phyloP scores from a whole-genome alignment of 1,140 invertebrate genomes.

The Drosophila nigrodunni region DNA sequence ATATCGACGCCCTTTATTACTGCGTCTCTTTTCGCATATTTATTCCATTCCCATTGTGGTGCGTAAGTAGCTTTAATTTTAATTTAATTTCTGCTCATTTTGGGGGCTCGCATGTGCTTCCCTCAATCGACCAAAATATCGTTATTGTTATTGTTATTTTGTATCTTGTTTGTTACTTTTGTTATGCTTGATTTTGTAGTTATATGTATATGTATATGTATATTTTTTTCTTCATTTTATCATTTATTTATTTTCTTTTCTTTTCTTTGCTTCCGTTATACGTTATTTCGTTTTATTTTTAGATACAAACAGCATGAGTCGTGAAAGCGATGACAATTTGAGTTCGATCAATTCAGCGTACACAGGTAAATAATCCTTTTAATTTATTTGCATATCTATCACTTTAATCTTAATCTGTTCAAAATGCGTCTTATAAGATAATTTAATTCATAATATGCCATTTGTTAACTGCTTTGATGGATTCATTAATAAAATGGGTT shows the following conservation, averaged over 20 bases:
- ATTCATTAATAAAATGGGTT: constrained; percentile 30
- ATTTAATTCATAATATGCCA: constrained; percentile 41
- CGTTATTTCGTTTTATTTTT: constrained; percentile 67
- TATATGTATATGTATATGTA: not conserved
- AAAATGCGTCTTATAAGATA: constrained; percentile 59
- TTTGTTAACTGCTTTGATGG: constrained; percentile 34
- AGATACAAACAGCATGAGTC: constrained; percentile 84
- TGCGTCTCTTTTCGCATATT: not conserved
- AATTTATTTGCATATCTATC: constrained; percentile 45
- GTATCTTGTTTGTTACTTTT: constrained; percentile 37
- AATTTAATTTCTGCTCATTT: constrained; percentile 58
- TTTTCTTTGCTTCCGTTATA: constrained; percentile 56
- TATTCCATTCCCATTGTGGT: constrained; percentile 37
- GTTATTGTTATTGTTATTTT: constrained; percentile 34
- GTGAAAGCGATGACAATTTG: constrained; percentile 84
- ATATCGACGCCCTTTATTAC: constrained; percentile 35
- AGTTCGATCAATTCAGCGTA: constrained; percentile 84
- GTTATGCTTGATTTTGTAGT: constrained; percentile 47
- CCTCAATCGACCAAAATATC: not conserved
- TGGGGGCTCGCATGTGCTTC: constrained; percentile 3
- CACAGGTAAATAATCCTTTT: constrained; percentile 70
- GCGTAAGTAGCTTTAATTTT: constrained; percentile 70
- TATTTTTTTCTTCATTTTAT: constrained; percentile 39
- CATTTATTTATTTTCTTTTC: constrained; percentile 28
- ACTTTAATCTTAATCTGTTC: constrained; percentile 26